Conservation (phyloP, 1,140 invertebrate species). For the Drosophila teissieri region DNA sequence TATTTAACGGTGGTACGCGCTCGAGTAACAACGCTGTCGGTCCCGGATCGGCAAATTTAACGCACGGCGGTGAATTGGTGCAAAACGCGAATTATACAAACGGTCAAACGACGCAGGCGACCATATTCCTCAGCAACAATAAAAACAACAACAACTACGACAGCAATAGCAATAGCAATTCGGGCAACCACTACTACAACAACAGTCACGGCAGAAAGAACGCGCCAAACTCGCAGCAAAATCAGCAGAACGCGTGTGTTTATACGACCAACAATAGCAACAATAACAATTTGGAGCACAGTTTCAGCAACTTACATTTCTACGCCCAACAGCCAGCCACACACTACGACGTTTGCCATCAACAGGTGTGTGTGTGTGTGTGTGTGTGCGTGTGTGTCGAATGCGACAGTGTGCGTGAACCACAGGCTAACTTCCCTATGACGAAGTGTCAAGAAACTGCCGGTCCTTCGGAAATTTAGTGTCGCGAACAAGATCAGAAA, state of each 20-base stretch:
- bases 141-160: conserved; percentile 29
- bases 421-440: conserved; percentile 4
- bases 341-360: conserved; percentile 59
- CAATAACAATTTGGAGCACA: conserved; percentile 38
- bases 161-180: not conserved
- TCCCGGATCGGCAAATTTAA: conserved; percentile 27
- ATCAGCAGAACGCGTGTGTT: conserved; percentile 62
- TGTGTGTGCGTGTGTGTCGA: conserved; percentile 5
- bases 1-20: conserved; percentile 80
- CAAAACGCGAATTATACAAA: conserved; percentile 73
- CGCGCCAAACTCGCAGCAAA: conserved; percentile 60
- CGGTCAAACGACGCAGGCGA: conserved; percentile 73
- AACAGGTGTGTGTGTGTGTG: conserved; percentile 73
- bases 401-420: conserved; percentile 41
- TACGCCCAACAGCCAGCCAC: conserved; percentile 63
- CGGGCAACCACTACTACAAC: conserved; percentile 10
- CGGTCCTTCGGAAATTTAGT: too few species aligned
- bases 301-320: conserved; percentile 70
- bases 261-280: conserved; percentile 54
- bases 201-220: conserved; percentile 48
- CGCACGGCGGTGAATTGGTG: conserved; percentile 64
- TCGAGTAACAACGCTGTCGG: conserved; percentile 67
- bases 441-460: not conserved
- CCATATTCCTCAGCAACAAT: conserved; percentile 67
- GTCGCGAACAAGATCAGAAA: too few species aligned